Percentiles rank a stretch among this genome's conserved stretches.
Evolutionary conservation across 2,797 vertebrate genomes (phyloP).

Genomic region (Siniperca undulata): DNA sequence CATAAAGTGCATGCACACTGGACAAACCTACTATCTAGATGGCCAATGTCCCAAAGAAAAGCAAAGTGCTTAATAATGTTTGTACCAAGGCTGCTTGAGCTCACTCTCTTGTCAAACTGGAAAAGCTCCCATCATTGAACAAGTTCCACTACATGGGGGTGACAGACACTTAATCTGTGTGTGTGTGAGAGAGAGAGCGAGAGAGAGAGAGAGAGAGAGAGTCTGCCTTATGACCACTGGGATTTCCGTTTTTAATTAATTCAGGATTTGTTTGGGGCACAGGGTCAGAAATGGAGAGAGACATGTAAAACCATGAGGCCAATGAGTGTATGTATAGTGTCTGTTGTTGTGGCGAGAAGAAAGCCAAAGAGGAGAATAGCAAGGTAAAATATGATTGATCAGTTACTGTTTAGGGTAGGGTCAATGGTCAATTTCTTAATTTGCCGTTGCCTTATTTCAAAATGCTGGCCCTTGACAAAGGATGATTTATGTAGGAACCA

Average conservation of each 20-base stretch:
- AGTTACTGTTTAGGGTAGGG: too few species aligned
- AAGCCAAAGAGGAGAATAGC: slow-evolving; percentile 18
- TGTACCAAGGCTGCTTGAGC: slow-evolving; percentile 61
- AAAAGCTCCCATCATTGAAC: slow-evolving; percentile 83
- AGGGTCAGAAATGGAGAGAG: slow-evolving; percentile 82
- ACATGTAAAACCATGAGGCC: too few species aligned
- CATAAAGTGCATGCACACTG: not conserved
- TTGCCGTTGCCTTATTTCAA: too few species aligned
- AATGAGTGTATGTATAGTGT: not conserved
- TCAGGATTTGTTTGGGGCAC: slow-evolving; percentile 88
- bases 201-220: slow-evolving; percentile 61
- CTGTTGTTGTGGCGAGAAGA: slow-evolving; percentile 3
- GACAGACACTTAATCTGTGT: slow-evolving; percentile 84
- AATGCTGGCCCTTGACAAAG: too few species aligned
- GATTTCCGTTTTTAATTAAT: slow-evolving; percentile 92
- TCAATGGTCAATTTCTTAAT: too few species aligned
- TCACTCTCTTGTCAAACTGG: slow-evolving; percentile 79
- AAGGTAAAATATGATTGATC: not conserved
- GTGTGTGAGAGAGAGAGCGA: slow-evolving; percentile 47
- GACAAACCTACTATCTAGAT: not conserved
- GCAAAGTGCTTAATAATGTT: slow-evolving; percentile 57
- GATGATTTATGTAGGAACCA: too few species aligned
- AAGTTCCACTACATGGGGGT: slow-evolving; percentile 78
- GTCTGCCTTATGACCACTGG: slow-evolving; percentile 70
- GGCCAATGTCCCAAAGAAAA: slow-evolving; percentile 8